Conservation (phyloP, 2,113 vertebrate species). For the Steatornis caripensis region DNA sequence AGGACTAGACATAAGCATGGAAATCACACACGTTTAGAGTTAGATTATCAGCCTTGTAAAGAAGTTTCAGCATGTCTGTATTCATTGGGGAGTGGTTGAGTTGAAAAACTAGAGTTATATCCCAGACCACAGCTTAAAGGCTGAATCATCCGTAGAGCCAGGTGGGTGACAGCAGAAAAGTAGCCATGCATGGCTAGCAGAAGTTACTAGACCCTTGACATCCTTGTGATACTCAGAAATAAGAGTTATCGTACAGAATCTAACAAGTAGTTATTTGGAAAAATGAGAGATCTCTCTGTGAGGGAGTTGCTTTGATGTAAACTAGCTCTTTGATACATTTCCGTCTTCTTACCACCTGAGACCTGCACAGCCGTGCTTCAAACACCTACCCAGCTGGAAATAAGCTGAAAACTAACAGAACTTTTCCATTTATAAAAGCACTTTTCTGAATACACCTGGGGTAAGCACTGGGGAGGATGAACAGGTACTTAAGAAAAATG, state of each 20-base stretch:
- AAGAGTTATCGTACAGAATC: not conserved
- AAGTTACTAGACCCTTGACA: not conserved
- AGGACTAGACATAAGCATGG: not conserved
- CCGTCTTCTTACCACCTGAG: not conserved
- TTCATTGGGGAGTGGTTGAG: not conserved
- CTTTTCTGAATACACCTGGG: not conserved
- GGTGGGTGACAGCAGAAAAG: not conserved
- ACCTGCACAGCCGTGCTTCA: not conserved
- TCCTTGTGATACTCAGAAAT: not conserved
- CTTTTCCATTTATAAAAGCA: not conserved
- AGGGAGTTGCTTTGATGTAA: not conserved
- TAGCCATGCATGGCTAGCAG: not conserved
- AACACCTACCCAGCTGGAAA: not conserved
- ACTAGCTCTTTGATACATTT: not conserved
- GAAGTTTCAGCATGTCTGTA: not conserved
- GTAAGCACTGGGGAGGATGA: slow-evolving; percentile 9
- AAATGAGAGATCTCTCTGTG: not conserved
- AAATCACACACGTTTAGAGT: not conserved
- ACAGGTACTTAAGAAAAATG: slow-evolving; percentile 35
- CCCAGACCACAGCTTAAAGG: not conserved
- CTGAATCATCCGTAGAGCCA: not conserved
- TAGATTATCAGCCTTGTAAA: not conserved
- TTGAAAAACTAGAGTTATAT: not conserved
- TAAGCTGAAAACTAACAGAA: not conserved
- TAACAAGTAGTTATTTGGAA: not conserved